Percentiles rank a stretch among this genome's conserved stretches.
phyloP scores from a whole-genome alignment of 2,113 vertebrate species.

The Numida meleagris region DNA sequence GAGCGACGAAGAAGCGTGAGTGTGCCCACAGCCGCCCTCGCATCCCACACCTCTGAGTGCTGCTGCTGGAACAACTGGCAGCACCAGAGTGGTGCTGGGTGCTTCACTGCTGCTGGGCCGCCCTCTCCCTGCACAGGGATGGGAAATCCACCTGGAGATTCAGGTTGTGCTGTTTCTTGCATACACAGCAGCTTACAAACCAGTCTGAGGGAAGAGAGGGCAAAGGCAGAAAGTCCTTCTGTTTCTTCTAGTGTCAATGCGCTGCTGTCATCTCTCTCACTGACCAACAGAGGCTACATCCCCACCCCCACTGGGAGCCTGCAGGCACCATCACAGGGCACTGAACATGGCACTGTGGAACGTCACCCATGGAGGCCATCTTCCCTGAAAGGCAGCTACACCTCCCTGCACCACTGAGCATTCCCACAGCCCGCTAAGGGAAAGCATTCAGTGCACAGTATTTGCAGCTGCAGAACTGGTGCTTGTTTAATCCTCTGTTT shows the following conservation, averaged over 20 bases:
- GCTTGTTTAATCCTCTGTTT: background rate
- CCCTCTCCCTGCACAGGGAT: background rate
- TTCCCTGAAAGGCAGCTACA: background rate
- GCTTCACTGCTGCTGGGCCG: background rate
- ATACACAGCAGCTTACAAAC: background rate
- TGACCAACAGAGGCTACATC: background rate
- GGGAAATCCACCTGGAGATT: background rate
- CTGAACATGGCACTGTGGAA: rapidly evolving
- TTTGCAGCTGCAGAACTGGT: background rate
- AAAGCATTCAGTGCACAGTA: background rate
- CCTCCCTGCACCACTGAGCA: background rate
- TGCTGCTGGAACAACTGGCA: background rate
- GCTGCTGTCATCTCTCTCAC: background rate
- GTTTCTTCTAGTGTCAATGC: background rate
- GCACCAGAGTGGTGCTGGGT: background rate
- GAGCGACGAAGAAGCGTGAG: background rate
- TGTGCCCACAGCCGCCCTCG: background rate
- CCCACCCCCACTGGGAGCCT: background rate
- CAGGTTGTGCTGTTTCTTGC: no score
- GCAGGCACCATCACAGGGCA: background rate
- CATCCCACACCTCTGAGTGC: background rate
- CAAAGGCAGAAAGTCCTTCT: background rate
- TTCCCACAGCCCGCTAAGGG: background rate
- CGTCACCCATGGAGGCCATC: background rate
- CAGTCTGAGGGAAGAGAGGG: background rate